These are phyloP conservation scores for Cryptus armator DNA, from an alignment of 2,888 invertebrate genomes.

Conservation along the genomic window DNA sequence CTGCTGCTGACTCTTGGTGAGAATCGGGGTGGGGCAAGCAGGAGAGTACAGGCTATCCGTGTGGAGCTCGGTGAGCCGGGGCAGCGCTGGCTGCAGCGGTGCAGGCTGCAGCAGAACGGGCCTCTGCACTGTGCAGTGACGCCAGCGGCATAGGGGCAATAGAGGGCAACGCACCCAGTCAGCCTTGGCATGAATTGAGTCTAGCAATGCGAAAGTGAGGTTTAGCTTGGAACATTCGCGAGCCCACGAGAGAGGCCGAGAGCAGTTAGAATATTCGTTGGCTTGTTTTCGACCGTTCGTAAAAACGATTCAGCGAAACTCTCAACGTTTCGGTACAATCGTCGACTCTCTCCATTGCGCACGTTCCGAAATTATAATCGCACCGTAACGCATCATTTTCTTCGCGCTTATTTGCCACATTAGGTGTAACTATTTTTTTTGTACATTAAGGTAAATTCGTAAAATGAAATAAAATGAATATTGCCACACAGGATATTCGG, in stretches of 20 bases:
- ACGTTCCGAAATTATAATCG: neutral
- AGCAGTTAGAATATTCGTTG: slow-evolving; percentile 66
- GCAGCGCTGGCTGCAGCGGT: slow-evolving; percentile 64
- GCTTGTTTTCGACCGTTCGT: slow-evolving; percentile 41
- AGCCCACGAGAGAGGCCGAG: slow-evolving; percentile 59
- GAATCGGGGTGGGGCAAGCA: slow-evolving; percentile 68
- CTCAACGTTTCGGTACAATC: neutral
- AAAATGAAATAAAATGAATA: too few relatives aligned
- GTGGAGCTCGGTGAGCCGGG: slow-evolving; percentile 51
- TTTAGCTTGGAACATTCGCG: slow-evolving; percentile 72
- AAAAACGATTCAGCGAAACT: slow-evolving; percentile 21
- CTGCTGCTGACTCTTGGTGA: slow-evolving; percentile 56
- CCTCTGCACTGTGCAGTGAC: slow-evolving; percentile 76
- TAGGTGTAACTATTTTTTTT: neutral
- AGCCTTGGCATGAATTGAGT: slow-evolving; percentile 85
- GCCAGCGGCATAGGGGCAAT: slow-evolving; percentile 82
- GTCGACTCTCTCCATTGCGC: neutral
- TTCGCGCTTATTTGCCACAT: neutral
- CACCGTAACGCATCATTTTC: neutral
- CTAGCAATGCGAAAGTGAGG: slow-evolving; percentile 85
- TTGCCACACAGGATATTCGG: too few relatives aligned
- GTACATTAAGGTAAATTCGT: neutral
- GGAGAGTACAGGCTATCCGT: slow-evolving; percentile 48
- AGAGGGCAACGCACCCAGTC: slow-evolving; percentile 85
- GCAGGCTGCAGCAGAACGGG: slow-evolving; percentile 62